Evolutionary conservation across 2,797 vertebrate genomes (phyloP).

Genomic region (Lacerta viridis): DNA sequence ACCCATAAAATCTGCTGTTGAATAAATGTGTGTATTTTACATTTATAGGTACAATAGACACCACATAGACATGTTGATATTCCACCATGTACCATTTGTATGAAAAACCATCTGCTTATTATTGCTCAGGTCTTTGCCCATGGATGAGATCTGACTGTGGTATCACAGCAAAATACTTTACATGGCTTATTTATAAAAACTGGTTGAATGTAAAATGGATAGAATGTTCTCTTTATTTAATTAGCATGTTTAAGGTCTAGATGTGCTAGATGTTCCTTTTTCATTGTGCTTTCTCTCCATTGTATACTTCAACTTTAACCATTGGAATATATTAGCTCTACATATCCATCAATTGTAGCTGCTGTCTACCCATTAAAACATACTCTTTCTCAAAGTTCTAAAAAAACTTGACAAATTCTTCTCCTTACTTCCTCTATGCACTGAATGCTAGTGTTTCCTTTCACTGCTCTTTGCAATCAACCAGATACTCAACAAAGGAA

Average conservation of each 20-base stretch:
- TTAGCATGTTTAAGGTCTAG: neutral
- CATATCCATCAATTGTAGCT: neutral
- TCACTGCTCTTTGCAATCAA: neutral
- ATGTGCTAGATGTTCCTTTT: neutral
- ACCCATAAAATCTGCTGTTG: neutral
- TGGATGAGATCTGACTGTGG: neutral
- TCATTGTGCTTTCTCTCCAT: neutral
- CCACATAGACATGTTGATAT: neutral
- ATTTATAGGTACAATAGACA: neutral
- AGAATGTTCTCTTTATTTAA: neutral
- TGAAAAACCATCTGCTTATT: neutral
- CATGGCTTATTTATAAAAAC: neutral
- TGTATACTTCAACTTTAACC: neutral
- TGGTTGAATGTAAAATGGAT: neutral
- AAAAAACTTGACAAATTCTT: neutral
- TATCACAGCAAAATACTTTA: slow-evolving; percentile 9
- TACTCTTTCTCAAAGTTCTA: neutral
- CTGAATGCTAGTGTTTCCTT: too few species aligned
- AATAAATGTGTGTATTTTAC: neutral
- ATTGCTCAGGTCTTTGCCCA: neutral
- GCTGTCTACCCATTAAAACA: neutral
- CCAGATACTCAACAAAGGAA: neutral
- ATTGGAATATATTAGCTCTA: neutral
- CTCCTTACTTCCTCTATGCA: neutral
- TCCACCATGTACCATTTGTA: neutral